Evolutionary conservation across 2,797 vertebrate species (phyloP), one percentile per base, ranked within the genome.

Genomic region (Pteropus rufus): DNA sequence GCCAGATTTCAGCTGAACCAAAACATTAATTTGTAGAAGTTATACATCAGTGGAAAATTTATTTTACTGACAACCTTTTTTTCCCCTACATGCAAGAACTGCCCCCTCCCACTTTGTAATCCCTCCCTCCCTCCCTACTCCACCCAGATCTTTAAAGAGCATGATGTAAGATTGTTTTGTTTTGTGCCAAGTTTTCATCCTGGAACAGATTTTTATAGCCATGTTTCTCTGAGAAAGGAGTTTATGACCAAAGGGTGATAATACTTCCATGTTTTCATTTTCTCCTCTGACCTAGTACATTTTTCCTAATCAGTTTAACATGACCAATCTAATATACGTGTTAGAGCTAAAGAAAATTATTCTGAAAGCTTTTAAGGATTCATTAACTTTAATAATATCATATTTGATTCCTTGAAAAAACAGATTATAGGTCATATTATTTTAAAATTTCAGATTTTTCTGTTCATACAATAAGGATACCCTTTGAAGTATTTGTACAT

Each of bases 151-250:
- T 97, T 91, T 93, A 39, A 95, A 94, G 92, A 95, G 70, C 85
- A 52, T 96, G 92, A 96, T 95, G 93, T 96, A 91, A 96, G 73
- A 82, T 34, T 69, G 65, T 54, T 34, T 49, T 79, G 49, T 92
- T 89, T 89, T 88, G 83, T 97, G 95, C 95, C 95, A 95, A 80
- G 82, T 97, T 95, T 94, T 96, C 73, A 76, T 96, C 65, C 88
- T 96, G 94, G 93, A 95, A 91, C 90, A 96, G 54, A 96, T 67
- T 96, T 97, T 97, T 97, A 97, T 92, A 87, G 75, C 79, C 52
- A 26, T 95, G 89, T 96, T 96, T 95, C 97, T 96, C 88, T 94
- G 93, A 95, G 96, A 93, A 96, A 96, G 84, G 73, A 89, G 91
- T 94, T 97, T 96, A 81, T 93, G 84, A 87, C 81, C 91, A 95